These are phyloP conservation scores for Gisinianus flammeolus DNA, from an alignment of 2,888 invertebrate genomes.

Conservation along the genomic window DNA sequence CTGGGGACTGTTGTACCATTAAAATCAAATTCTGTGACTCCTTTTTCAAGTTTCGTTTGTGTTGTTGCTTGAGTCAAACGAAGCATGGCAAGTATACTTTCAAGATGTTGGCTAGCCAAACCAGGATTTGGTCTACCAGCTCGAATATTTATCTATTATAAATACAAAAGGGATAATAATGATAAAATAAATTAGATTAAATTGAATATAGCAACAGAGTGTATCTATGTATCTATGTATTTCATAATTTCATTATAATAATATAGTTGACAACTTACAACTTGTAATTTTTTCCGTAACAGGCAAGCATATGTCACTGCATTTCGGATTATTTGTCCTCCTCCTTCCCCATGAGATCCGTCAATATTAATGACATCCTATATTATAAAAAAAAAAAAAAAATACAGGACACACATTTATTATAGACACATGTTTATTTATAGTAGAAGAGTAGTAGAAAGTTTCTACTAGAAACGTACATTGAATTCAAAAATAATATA, in stretches of 20 bases:
- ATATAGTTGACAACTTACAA: no score
- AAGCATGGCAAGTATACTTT: slow-evolving; percentile 53
- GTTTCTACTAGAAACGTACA: no score
- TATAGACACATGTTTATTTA: no score
- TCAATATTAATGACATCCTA: slow-evolving; percentile 44
- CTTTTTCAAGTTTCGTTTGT: slow-evolving; percentile 38
- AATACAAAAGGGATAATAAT: slow-evolving; percentile 13
- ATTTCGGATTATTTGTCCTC: slow-evolving; percentile 57
- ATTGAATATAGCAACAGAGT: no score
- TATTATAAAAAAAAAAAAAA: background rate
- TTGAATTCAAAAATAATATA: no score
- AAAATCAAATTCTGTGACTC: slow-evolving; percentile 47
- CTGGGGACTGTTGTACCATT: slow-evolving; percentile 42
- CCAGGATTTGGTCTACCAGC: slow-evolving; percentile 56
- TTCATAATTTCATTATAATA: no score
- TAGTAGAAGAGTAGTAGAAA: no score
- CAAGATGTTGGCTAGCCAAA: slow-evolving; percentile 54
- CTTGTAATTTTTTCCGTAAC: slow-evolving; percentile 44
- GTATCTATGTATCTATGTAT: no score
- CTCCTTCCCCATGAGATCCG: slow-evolving; percentile 55
- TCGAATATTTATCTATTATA: slow-evolving; percentile 37
- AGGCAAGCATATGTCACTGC: slow-evolving; percentile 49
- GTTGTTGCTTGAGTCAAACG: slow-evolving; percentile 49
- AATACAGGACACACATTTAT: no score
- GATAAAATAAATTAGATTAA: no score